These are phyloP conservation scores for Netelia fuscicornis DNA, from an alignment of 2,888 invertebrate species.

Conservation along the genomic window DNA sequence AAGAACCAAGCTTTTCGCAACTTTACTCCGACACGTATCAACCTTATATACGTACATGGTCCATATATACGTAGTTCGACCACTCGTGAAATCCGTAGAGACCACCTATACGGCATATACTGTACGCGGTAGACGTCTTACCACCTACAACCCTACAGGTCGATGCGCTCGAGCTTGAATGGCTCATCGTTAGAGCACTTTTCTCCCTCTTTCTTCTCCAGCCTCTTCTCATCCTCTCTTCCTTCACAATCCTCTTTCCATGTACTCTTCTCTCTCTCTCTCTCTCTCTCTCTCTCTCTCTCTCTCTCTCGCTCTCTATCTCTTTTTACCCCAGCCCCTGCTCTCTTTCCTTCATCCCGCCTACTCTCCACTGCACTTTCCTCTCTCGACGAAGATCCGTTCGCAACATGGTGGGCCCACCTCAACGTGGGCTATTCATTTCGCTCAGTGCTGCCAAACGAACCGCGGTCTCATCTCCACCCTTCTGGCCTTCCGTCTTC, in stretches of 20 bases:
- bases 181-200: slow-evolving; percentile 76
- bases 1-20: slow-evolving; percentile 42
- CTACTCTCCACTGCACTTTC: slow-evolving; percentile 54
- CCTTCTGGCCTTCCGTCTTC: slow-evolving; percentile 55
- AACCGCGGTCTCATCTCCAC: slow-evolving; percentile 64
- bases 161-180: slow-evolving; percentile 74
- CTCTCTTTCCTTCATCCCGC: slow-evolving; percentile 53
- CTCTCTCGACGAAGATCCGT: slow-evolving; percentile 60
- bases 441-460: slow-evolving; percentile 71
- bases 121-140: slow-evolving; percentile 51
- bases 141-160: slow-evolving; percentile 69
- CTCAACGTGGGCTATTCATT: slow-evolving; percentile 73
- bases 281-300: too few species aligned
- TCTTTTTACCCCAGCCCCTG: slow-evolving; percentile 26
- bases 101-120: slow-evolving; percentile 52
- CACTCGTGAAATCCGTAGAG: slow-evolving; percentile 56
- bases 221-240: slow-evolving; percentile 56
- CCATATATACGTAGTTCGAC: slow-evolving; percentile 35
- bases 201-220: slow-evolving; percentile 64
- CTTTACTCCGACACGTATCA: slow-evolving; percentile 53
- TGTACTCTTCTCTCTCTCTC: slow-evolving; percentile 24
- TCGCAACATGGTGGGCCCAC: slow-evolving; percentile 67
- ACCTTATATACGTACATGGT: neutral
- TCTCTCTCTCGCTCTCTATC: slow-evolving; percentile 20
- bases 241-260: slow-evolving; percentile 55